phyloP scores from a whole-genome alignment of 2,888 invertebrate genomes.

The Tromatobia lineatoria region DNA sequence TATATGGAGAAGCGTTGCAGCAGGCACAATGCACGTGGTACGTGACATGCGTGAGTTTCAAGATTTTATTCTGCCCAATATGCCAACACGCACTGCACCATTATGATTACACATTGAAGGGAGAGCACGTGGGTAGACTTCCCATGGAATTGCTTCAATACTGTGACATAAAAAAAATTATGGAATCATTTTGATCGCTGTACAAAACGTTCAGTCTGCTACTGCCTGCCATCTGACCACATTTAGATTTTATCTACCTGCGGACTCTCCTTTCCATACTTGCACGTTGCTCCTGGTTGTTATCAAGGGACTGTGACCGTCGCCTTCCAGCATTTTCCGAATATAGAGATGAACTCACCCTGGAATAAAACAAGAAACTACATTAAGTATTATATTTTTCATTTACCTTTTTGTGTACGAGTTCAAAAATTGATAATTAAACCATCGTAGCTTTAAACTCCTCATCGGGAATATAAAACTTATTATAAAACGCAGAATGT shows the following conservation, averaged over 20 bases:
- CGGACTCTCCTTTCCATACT: background rate
- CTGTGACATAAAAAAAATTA: constrained; percentile 19
- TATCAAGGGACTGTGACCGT: background rate
- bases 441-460: no score
- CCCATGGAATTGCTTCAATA: constrained; percentile 1
- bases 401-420: no score
- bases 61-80: constrained; percentile 18
- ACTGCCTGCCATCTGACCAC: constrained; percentile 29
- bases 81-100: constrained; percentile 29
- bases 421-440: no score
- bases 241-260: constrained; percentile 28
- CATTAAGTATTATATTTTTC: background rate
- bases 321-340: background rate
- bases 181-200: background rate
- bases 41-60: constrained; percentile 43
- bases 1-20: constrained; percentile 12
- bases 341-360: background rate
- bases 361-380: background rate
- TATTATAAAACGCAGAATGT: no score
- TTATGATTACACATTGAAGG: constrained; percentile 30
- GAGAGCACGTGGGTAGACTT: constrained; percentile 11
- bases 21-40: constrained; percentile 30
- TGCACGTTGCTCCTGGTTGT: background rate
- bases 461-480: no score
- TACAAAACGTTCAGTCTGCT: background rate